Base-by-base conservation (phyloP, 2,888 invertebrate genomes). In the Eurytoma californica region DNA sequence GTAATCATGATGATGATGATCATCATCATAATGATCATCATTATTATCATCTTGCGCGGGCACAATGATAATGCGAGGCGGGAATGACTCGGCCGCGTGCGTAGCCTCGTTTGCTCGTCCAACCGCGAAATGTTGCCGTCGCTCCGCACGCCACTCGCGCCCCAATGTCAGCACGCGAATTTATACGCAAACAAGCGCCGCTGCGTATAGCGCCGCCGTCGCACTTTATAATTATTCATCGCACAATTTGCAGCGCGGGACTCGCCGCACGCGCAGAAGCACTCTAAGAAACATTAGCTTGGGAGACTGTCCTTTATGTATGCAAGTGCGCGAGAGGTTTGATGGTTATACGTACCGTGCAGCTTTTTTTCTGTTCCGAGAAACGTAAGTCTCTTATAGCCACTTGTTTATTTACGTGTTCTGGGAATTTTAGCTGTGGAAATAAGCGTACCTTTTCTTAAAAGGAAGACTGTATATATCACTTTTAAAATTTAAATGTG, bases 211-310 rank as follows among this genome's bases (percentile, higher is more conserved):
- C 47, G 61, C 24, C 72, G 53, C 53, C 49, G 65, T 73, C 57
- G 58, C 65, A 24, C 24, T 66, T 24, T 13, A 53, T 24, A 75
- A 75, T 75, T 61, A 75, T 76, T 69, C 63, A 75, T 67, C 12
- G 20, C 47, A 28, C 51, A 65, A 20, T 20, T 3, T 30, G 55
- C n/a, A 39, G 16, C 30, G 28, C 2, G 3, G n/a, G 14, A 30
- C 28, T 61, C 14, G 53, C 14, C 16, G 14, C 1, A 5, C 14
- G 28, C 61, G 30, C 20, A 9, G n/a, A 57, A 57, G 57, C 20
- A 7, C 20, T 57, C 20, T 57, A 57, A 57, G n/a, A 18, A 58
- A 58, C 18, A 58, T 58, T 13, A 58, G 24, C 20, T 18, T 20
- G 58, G 13, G 58, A 7, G 5, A 39, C 9, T 39, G 9, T 5